These are phyloP conservation scores for Drosophila murphyi DNA, from an alignment of 1,140 invertebrate species.

Conservation along the genomic window DNA sequence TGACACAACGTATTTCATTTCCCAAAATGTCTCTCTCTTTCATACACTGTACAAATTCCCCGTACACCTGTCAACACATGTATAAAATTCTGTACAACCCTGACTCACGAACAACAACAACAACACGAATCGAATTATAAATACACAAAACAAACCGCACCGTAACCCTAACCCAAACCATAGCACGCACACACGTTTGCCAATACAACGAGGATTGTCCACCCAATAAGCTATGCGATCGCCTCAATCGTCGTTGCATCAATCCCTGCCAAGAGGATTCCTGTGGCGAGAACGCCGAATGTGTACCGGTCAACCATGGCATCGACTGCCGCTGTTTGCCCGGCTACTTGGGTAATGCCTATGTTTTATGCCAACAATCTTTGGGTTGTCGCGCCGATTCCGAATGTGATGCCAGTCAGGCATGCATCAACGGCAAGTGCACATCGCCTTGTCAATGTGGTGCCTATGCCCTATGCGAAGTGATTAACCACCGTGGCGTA, in stretches of 20 bases:
- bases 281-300: conserved; percentile 94
- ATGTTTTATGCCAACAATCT: conserved; percentile 88
- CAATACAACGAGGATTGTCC: conserved; percentile 96
- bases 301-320: conserved; percentile 90
- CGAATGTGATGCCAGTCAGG: conserved; percentile 89
- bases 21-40: conserved; percentile 56
- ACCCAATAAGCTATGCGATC: conserved; percentile 91
- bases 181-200: conserved; percentile 89
- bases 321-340: conserved; percentile 91
- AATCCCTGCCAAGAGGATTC: conserved; percentile 93
- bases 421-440: conserved; percentile 91
- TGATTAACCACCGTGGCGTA: conserved; percentile 89
- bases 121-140: conserved; percentile 62
- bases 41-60: conserved; percentile 77
- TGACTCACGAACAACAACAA: conserved; percentile 33
- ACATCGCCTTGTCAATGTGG: conserved; percentile 91
- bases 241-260: conserved; percentile 92
- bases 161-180: conserved; percentile 84
- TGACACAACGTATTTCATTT: conserved; percentile 57
- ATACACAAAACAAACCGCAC: conserved; percentile 64
- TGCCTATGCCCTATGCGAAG: conserved; percentile 90
- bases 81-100: conserved; percentile 65
- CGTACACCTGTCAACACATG: conserved; percentile 64
- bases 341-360: conserved; percentile 92
- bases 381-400: conserved; percentile 89